phyloP scores from a whole-genome alignment of 2,888 invertebrate genomes.

The Quadroppia sp. region DNA sequence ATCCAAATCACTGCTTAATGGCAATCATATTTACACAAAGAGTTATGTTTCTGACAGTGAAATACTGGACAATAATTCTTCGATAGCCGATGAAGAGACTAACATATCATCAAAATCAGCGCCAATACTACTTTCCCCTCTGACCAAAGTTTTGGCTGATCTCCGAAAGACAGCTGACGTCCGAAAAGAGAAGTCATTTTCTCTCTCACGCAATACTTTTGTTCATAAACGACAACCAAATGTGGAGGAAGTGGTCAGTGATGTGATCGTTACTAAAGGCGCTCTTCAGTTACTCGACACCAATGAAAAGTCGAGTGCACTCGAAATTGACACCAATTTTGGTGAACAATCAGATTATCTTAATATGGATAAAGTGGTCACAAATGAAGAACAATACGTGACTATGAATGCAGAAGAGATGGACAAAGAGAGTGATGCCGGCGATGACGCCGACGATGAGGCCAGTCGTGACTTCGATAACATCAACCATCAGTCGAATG shows the following conservation, averaged over 20 bases:
- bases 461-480: slow-evolving; percentile 68
- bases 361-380: slow-evolving; percentile 41
- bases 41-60: slow-evolving; percentile 29
- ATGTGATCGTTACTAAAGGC: slow-evolving; percentile 40
- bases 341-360: slow-evolving; percentile 43
- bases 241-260: slow-evolving; percentile 25
- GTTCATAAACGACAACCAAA: background rate
- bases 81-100: slow-evolving; percentile 9
- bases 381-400: slow-evolving; percentile 45
- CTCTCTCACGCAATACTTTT: slow-evolving; percentile 8
- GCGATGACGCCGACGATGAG: slow-evolving; percentile 67
- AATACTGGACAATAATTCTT: slow-evolving; percentile 35
- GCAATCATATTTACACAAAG: background rate
- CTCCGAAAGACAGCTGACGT: slow-evolving; percentile 46
- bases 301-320: slow-evolving; percentile 2
- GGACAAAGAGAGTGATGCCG: slow-evolving; percentile 34
- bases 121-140: slow-evolving; percentile 18
- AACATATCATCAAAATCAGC: slow-evolving; percentile 17
- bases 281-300: slow-evolving; percentile 35
- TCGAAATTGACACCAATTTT: background rate
- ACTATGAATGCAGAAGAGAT: slow-evolving; percentile 42
- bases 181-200: slow-evolving; percentile 42
- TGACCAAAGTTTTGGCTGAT: slow-evolving; percentile 46
- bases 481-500: slow-evolving; percentile 29
- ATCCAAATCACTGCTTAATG: background rate